Conservation (phyloP, 1,140 invertebrate species). For the Daktulosphaira vitifoliae region DNA sequence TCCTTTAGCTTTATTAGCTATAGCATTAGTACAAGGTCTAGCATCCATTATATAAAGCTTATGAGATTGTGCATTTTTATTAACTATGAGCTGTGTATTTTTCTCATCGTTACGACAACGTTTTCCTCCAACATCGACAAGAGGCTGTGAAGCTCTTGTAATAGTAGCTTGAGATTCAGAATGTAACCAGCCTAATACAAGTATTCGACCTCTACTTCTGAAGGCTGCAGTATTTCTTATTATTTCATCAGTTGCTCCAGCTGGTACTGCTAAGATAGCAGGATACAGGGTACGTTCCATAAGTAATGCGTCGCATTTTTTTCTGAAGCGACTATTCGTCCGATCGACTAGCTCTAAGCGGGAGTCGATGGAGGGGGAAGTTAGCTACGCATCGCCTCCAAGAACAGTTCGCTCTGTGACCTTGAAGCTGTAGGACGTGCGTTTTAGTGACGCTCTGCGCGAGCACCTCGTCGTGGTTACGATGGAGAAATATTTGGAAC, state of each 20-base stretch:
- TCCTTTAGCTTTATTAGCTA: conserved; percentile 97
- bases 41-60: conserved; percentile 99
- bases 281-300: too few species aligned
- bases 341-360: too few species aligned
- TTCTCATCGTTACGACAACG: conserved; percentile 84
- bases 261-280: conserved; percentile 81
- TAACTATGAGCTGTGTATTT: conserved; percentile 95
- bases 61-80: conserved; percentile 94
- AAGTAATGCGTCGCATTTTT: too few species aligned
- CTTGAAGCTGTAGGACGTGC: too few species aligned
- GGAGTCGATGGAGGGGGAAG: too few species aligned
- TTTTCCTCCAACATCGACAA: conserved; percentile 84
- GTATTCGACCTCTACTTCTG: conserved; percentile 74
- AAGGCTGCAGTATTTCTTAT: conserved; percentile 75
- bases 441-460: too few species aligned
- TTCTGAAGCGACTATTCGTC: too few species aligned
- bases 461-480: too few species aligned
- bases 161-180: conserved; percentile 92
- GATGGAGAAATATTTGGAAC: too few species aligned
- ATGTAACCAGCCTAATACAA: conserved; percentile 95
- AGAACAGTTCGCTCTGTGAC: too few species aligned
- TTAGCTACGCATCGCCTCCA: too few species aligned
- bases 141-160: conserved; percentile 85
- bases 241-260: conserved; percentile 80
- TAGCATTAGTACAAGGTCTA: conserved; percentile 86